These are phyloP conservation scores for Kryptolebias marmoratus DNA, from an alignment of 2,113 vertebrate species.

Conservation along the genomic window DNA sequence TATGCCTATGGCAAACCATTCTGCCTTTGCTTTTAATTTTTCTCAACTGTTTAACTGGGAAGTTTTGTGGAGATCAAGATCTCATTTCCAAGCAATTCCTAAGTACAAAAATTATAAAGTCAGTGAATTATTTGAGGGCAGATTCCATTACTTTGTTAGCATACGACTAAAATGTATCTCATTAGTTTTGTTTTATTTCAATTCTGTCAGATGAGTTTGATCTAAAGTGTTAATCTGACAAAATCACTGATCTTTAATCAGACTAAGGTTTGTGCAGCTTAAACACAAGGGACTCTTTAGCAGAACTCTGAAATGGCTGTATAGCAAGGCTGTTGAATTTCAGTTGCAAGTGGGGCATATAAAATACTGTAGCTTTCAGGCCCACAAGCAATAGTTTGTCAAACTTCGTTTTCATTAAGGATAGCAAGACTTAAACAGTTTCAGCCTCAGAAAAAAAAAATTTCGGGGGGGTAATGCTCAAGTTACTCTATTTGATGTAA, in stretches of 20 bases:
- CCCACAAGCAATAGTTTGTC: too few species aligned
- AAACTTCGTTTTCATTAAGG: too few species aligned
- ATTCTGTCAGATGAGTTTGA: neutral
- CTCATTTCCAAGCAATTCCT: neutral
- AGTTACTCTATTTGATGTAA: too few species aligned
- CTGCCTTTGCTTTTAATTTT: neutral
- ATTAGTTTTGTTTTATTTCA: neutral
- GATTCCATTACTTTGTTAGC: neutral
- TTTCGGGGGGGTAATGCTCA: too few species aligned
- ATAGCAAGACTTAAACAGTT: too few species aligned
- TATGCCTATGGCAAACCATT: neutral
- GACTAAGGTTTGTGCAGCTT: neutral
- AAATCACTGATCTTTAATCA: neutral
- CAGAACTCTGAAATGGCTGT: too few species aligned
- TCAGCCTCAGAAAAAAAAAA: too few species aligned
- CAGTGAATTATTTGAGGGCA: neutral
- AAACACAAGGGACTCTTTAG: too few species aligned
- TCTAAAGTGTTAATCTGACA: neutral
- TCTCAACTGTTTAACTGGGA: slow-evolving; percentile 1
- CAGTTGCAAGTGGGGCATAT: too few species aligned
- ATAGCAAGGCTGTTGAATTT: too few species aligned
- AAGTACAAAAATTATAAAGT: neutral
- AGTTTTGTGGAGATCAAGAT: neutral
- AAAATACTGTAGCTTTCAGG: too few species aligned
- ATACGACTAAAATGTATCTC: neutral